Percentiles rank a stretch among this genome's conserved stretches.
phyloP scores from a whole-genome alignment of 1,140 invertebrate species.

The Papilio glaucus region DNA sequence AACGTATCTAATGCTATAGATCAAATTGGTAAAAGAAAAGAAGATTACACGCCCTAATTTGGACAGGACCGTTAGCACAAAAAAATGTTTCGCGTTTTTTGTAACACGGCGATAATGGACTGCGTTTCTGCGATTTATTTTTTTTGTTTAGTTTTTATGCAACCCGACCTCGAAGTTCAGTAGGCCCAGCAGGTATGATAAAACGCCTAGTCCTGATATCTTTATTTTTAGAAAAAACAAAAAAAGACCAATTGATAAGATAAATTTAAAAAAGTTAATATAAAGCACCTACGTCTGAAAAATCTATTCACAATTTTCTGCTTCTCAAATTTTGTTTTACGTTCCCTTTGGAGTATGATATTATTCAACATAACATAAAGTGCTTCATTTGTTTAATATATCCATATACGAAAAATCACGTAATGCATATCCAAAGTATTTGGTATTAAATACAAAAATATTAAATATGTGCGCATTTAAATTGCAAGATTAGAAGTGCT shows the following conservation, averaged over 20 bases:
- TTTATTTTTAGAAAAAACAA: conserved; percentile 1
- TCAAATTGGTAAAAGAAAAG: conserved; percentile 50
- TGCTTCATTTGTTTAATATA: too few relatives aligned
- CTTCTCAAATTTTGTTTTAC: too few relatives aligned
- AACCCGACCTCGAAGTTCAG: conserved; percentile 61
- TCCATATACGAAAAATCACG: too few relatives aligned
- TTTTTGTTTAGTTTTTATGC: conserved; percentile 55
- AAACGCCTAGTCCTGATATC: conserved; percentile 23
- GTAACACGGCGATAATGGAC: conserved; percentile 63
- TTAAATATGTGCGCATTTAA: neutral
- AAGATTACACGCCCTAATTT: conserved; percentile 58
- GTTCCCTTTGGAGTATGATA: too few relatives aligned
- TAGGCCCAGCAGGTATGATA: conserved; percentile 63
- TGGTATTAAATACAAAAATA: too few relatives aligned
- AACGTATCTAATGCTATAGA: conserved; percentile 48
- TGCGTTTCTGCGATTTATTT: conserved; percentile 71
- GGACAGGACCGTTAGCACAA: conserved; percentile 64
- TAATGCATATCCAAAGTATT: too few relatives aligned
- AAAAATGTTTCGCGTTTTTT: conserved; percentile 54
- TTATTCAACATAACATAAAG: too few relatives aligned
- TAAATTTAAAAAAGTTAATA: neutral
- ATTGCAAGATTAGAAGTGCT: neutral
- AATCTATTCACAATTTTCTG: neutral
- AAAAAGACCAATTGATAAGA: conserved; percentile 5
- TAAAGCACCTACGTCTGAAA: neutral